Evolutionary conservation across 1,140 invertebrate species (phyloP), one percentile per base, ranked within the genome.

Genomic region (Caenorhabditis remanei): DNA sequence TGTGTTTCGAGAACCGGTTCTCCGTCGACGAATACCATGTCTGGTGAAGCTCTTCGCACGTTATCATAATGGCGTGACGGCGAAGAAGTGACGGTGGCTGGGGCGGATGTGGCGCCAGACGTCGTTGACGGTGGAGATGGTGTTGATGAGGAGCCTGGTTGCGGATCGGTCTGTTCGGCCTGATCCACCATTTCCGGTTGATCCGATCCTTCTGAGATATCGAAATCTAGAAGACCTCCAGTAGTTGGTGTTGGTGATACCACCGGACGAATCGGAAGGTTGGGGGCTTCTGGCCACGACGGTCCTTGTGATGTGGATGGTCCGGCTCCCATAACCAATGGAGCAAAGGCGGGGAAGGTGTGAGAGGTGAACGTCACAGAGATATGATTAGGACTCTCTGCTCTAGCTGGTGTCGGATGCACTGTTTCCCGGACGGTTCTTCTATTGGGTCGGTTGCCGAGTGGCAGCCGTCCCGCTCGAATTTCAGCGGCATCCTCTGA

Each of bases 391-490:
- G 71, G 71, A 14, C 46, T 53, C 5, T 50, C 71, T 50, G 71
- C 46, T 24, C 71, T 50, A 50, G 43, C 46, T 53, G 71, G 32
- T 4, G 71, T n/a, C 19, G 71, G 71, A 24, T 79, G 67, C 2
- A 75, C 67, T 8, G 67, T 75, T n/a, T 75, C 46, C 13, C 71
- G 13, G 43, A 50, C 71, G 19, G 46, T 50, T 79, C 71, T 50
- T 79, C 71, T 53, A 43, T 21, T 16, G 4, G 61, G 61, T 16
- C 65, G 65, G 19, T 21, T 50, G 46, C 46, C 71, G 0, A 79
- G 71, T 11, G 71, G 71, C n/a, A 79, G 46, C 24, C 71, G 4
- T 79, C 71, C 71, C 50, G 71, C 71, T 46, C 71, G 71, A n/a
- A 79, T 79, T 3, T 79, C 71, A 2, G 71, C 71, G 2, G 40